Base-by-base conservation (phyloP, 2,113 vertebrate genomes). In the Vicugna pacos region DNA sequence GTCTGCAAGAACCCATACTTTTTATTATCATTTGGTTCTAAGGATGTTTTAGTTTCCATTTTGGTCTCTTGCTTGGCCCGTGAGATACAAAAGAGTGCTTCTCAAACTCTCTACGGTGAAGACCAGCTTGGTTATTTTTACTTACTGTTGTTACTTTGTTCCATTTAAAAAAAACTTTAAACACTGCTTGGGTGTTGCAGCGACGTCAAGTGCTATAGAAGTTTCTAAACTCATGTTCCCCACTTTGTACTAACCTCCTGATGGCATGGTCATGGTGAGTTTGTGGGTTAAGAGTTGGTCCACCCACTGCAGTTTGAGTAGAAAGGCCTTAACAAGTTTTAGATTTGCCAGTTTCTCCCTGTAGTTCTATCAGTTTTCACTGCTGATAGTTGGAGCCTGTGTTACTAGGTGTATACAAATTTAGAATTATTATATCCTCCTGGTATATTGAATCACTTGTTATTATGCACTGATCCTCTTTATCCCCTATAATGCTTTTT, bases 21-120 rank as follows among this genome's bases (percentile, higher is more conserved):
- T 73, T 80, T 72, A 28, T 50, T 87, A 52, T n/a, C 24, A n/a
- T 64, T 77, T 91, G 62, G 56, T 24, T 92, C 80, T 94, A 35
- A 35, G 15, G 76, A 50, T 35, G 65, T 92, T 95, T 93, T 15
- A 52, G 67, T 89, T 89, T 28, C 32, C 50, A 38, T 60, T 97
- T 83, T 82, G 16, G 80, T 38, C 20, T 83, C 67, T 87, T 84
- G 26, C 26, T 58, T 88, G 50, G 73, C 46, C 58, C 4, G 48
- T n/a, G 48, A 92, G 20, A 67, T 46, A 35, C 9, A 58, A 69
- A 64, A 91, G 42, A 88, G 3, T 92, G 38, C 20, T 38, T 88
- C 30, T 32, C 38, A 83, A 46, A 72, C 22, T 79, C 20, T 56
- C 26, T 91, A 4, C 35, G 46, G 24, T 65, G 1, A 93, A 72